A percentile compares a stretch with the other conserved stretches of the same genome.
phyloP scores from a whole-genome alignment of 2,797 vertebrate genomes.

The Propithecus deckenii region DNA sequence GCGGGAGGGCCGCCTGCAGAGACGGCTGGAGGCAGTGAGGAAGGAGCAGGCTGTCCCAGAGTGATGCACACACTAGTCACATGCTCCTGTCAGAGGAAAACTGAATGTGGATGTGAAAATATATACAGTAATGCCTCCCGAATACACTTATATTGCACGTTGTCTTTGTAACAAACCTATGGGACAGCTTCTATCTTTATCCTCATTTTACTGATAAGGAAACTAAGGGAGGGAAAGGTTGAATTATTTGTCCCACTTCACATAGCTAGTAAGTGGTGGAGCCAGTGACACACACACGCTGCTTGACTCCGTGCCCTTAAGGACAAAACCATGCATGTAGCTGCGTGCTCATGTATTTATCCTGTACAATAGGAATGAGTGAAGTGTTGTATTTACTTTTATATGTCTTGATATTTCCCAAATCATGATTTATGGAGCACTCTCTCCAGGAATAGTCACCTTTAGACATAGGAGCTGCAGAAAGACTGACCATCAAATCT shows the following conservation, averaged over 20 bases:
- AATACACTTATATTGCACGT: neutral
- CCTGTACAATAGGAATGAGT: neutral
- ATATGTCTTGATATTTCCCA: neutral
- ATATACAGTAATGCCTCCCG: neutral
- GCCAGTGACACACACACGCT: neutral
- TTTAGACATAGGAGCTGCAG: neutral
- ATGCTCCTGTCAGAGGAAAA: neutral
- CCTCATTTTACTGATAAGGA: neutral
- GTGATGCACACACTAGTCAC: neutral
- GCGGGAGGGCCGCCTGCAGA: neutral
- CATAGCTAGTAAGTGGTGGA: neutral
- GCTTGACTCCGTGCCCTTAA: neutral
- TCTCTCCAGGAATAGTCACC: neutral
- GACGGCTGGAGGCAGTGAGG: neutral
- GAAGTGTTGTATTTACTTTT: neutral
- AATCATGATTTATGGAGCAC: accelerated
- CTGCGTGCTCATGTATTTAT: neutral
- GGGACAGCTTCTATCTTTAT: neutral
- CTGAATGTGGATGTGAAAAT: too few species aligned
- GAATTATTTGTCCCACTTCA: neutral
- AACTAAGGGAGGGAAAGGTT: neutral
- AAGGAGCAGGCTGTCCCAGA: accelerated
- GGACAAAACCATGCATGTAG: neutral
- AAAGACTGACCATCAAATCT: neutral
- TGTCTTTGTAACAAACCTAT: neutral